Evolutionary conservation across 2,113 vertebrate species (phyloP), one percentile per base, ranked within the genome.

Genomic region (Diphyllodes magnificus): DNA sequence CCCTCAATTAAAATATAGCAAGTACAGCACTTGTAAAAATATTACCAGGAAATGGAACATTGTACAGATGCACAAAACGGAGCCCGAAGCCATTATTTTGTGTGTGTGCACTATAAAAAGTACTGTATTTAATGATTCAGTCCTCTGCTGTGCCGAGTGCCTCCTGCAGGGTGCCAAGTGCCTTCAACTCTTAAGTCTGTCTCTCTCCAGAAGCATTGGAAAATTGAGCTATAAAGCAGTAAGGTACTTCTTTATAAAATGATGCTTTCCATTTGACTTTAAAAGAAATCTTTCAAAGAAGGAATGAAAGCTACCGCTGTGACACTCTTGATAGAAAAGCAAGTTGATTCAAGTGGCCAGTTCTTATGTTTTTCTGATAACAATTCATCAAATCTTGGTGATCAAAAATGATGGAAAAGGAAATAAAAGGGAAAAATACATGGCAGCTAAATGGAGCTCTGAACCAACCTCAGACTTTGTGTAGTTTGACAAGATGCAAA

Each of bases 151-250:
- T 92, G 76, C 13, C 0, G 56, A 96, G 72, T 90, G 88, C 53
- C 90, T 96, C 79, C 94, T 90, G 94, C 85, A 88, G 96, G 64
- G 93, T 95, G 85, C 82, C 92, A 94, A 96, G 90, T 92, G 80
- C 94, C 90, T 95, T 83, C 90, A 71, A 44, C 79, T 90, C 78
- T 63, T 87, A 85, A 94, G 87, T 83, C 92, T 93, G 9, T 66
- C 71, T 70, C 78, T 88, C 80, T 92, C 79, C 69, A 93, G 76
- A 93, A 95, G 76, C 68, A 68, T 8, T 92, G 82, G 79, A 69
- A 96, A 95, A 96, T 92, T 95, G 90, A 90, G 76, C 95, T 93
- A 86, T 97, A 95, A 92, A 95, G 57, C 79, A 86, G 85, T 83
- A 64, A 95, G 92, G 71, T 88, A 75, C 85, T 95, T 91, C 61